Conservation (phyloP, 2,888 invertebrate species). For the Drosophila algonquin region DNA sequence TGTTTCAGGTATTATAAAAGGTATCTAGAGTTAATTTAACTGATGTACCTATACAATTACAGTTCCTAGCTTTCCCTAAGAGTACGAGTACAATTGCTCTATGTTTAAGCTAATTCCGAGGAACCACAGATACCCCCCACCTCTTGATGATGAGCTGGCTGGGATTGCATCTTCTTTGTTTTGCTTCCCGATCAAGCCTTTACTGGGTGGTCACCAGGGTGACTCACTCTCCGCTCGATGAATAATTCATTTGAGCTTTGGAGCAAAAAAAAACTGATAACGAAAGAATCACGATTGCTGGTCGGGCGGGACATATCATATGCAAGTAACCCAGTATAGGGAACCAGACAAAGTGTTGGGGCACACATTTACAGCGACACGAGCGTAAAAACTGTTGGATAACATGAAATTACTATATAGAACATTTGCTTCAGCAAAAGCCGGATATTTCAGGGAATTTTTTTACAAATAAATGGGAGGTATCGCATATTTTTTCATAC, state of each 20-base stretch:
- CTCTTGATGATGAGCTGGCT: not conserved
- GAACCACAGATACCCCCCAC: not conserved
- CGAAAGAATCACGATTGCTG: not conserved
- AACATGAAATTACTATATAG: not conserved
- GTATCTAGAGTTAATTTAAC: not conserved
- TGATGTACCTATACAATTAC: not conserved
- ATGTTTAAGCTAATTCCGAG: not conserved
- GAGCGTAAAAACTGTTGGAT: not conserved
- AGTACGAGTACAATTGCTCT: not conserved
- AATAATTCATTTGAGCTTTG: conserved; percentile 5
- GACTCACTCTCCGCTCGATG: conserved; percentile 8
- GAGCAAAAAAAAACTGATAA: not conserved
- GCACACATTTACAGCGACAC: not conserved
- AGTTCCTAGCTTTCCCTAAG: not conserved
- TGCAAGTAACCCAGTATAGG: not conserved
- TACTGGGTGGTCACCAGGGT: not conserved
- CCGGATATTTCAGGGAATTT: not conserved
- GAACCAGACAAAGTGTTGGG: not conserved
- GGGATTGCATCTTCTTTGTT: not conserved
- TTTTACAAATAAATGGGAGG: not conserved
- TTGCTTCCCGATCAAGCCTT: not conserved
- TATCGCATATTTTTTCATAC: not conserved
- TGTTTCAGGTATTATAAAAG: not conserved
- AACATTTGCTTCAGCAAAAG: not conserved
- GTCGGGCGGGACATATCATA: not conserved